These are phyloP conservation scores for Pammene aurita DNA, from an alignment of 2,888 invertebrate species.

Conservation along the genomic window DNA sequence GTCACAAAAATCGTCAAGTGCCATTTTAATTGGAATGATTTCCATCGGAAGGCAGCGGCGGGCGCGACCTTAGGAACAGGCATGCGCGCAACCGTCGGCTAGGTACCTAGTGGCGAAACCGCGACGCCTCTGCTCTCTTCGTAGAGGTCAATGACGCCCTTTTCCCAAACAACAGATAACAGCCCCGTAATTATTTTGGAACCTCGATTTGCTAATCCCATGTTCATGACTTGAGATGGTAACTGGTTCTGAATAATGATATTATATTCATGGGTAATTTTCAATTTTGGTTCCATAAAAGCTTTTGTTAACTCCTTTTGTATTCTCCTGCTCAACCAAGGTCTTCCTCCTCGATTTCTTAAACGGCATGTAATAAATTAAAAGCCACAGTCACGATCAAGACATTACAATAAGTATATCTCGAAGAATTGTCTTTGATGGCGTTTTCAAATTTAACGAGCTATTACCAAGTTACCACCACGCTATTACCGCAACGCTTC, in stretches of 20 bases:
- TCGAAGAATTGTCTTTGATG: slow-evolving; percentile 11
- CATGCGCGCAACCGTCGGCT: slow-evolving; percentile 74
- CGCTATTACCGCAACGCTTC: slow-evolving; percentile 18
- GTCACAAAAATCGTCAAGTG: slow-evolving; percentile 54
- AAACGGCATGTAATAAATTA: too few species aligned
- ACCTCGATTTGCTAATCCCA: slow-evolving; percentile 20
- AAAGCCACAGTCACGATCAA: too few species aligned
- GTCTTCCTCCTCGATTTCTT: too few species aligned
- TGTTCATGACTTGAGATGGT: not conserved
- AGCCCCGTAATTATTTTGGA: slow-evolving; percentile 48
- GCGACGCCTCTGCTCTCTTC: slow-evolving; percentile 69
- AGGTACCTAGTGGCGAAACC: slow-evolving; percentile 68
- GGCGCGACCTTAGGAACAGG: slow-evolving; percentile 75
- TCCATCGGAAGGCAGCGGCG: slow-evolving; percentile 66
- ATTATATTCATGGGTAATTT: too few species aligned
- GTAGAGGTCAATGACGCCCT: slow-evolving; percentile 72
- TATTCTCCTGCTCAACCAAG: too few species aligned
- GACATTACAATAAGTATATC: not conserved
- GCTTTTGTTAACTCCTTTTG: too few species aligned
- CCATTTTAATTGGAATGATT: slow-evolving; percentile 75
- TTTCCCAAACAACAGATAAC: slow-evolving; percentile 62
- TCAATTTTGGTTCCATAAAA: too few species aligned
- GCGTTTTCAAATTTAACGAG: slow-evolving; percentile 19
- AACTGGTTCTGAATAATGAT: too few species aligned
- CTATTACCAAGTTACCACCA: slow-evolving; percentile 11